These are phyloP conservation scores for Conchocele bisecta DNA, from an alignment of 2,888 invertebrate genomes.

Conservation along the genomic window DNA sequence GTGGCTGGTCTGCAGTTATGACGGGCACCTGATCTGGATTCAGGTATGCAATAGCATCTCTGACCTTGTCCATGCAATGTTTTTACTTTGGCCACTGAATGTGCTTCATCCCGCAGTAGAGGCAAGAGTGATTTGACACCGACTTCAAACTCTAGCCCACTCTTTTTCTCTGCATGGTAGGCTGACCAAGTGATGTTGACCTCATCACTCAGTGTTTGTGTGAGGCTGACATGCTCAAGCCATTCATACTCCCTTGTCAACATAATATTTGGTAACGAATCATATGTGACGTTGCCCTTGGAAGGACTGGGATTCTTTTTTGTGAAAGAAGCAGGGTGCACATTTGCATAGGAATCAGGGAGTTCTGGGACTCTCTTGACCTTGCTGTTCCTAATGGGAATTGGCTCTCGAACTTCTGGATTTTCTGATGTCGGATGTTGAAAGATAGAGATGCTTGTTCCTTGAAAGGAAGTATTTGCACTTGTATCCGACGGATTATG, in stretches of 20 bases:
- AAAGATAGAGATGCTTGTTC: slow-evolving; percentile 20
- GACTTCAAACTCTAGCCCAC: neutral
- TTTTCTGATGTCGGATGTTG: slow-evolving; percentile 9
- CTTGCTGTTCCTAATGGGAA: no score
- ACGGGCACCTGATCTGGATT: neutral
- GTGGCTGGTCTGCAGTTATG: neutral
- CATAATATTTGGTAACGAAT: no score
- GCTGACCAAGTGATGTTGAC: neutral
- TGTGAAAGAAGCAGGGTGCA: neutral
- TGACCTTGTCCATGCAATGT: neutral
- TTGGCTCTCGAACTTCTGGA: no score
- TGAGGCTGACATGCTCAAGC: neutral
- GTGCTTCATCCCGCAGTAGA: neutral
- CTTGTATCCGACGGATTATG: slow-evolving; percentile 33
- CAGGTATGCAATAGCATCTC: neutral
- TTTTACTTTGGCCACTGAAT: neutral
- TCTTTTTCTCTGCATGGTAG: neutral
- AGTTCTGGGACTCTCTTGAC: neutral
- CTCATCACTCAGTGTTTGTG: neutral
- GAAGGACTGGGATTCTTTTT: neutral
- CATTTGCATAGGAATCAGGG: slow-evolving; percentile 6
- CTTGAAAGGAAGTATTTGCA: slow-evolving; percentile 33
- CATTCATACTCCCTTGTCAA: neutral
- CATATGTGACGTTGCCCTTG: neutral
- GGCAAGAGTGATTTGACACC: neutral